phyloP scores from a whole-genome alignment of 2,113 vertebrate species.

The Origma solitaria region DNA sequence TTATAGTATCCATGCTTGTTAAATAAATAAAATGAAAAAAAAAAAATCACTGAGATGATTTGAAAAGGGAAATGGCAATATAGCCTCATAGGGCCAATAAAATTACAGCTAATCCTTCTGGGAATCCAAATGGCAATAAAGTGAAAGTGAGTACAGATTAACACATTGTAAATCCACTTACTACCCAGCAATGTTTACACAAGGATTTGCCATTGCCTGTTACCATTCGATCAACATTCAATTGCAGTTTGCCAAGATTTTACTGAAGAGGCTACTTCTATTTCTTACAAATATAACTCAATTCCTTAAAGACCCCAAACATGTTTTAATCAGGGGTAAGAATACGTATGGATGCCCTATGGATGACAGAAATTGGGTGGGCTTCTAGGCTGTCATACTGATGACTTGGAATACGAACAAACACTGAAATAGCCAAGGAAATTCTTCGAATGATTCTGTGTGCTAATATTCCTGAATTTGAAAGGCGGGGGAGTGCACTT shows the following conservation, averaged over 20 bases:
- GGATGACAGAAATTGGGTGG: slow-evolving; percentile 5
- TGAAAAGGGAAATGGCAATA: slow-evolving; percentile 72
- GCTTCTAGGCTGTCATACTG: not conserved
- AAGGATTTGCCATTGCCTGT: slow-evolving; percentile 74
- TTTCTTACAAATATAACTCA: slow-evolving; percentile 67
- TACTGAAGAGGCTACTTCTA: slow-evolving; percentile 63
- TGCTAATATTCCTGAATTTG: slow-evolving; percentile 30
- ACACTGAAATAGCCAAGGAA: not conserved
- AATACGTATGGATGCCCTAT: not conserved
- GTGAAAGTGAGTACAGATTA: slow-evolving; percentile 86
- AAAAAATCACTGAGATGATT: slow-evolving; percentile 31
- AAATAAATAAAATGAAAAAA: slow-evolving; percentile 58
- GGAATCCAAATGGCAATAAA: slow-evolving; percentile 92
- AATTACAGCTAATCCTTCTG: slow-evolving; percentile 90
- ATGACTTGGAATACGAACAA: slow-evolving; percentile 37
- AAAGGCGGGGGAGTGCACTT: not conserved
- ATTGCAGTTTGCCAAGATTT: slow-evolving; percentile 75
- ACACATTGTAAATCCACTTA: slow-evolving; percentile 85
- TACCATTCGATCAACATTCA: slow-evolving; percentile 82
- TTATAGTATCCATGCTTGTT: slow-evolving; percentile 32
- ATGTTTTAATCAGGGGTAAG: slow-evolving; percentile 54
- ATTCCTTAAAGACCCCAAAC: slow-evolving; percentile 63
- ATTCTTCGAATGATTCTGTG: not conserved
- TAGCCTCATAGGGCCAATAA: slow-evolving; percentile 84
- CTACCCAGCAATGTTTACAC: slow-evolving; percentile 75